A percentile compares a stretch with the other conserved stretches of the same genome.
phyloP scores from a whole-genome alignment of 2,888 invertebrate species.

The Netelia melanura region DNA sequence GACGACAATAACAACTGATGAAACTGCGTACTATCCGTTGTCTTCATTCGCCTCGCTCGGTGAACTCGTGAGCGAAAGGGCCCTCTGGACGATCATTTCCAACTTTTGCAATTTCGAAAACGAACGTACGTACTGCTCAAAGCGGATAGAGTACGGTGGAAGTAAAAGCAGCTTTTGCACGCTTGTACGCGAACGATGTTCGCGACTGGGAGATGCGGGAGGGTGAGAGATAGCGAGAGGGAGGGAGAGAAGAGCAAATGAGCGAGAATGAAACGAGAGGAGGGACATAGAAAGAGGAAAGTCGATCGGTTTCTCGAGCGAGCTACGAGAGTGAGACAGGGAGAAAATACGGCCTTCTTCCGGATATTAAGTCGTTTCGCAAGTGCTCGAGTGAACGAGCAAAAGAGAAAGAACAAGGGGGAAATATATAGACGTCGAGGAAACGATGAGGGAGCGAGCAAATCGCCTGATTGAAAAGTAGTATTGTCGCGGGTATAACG shows the following conservation, averaged over 20 bases:
- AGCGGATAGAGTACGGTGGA: slow-evolving; percentile 12
- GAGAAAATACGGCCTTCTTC: slow-evolving; percentile 20
- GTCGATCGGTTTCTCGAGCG: slow-evolving; percentile 57
- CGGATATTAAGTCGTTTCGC: slow-evolving; percentile 60
- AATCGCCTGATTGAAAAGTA: slow-evolving; percentile 52
- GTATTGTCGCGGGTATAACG: slow-evolving; percentile 34
- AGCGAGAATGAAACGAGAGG: slow-evolving; percentile 14
- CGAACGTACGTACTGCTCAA: slow-evolving; percentile 16
- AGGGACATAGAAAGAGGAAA: slow-evolving; percentile 40
- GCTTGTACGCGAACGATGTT: slow-evolving; percentile 49
- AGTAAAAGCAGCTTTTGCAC: slow-evolving; percentile 54
- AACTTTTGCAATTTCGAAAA: slow-evolving; percentile 65
- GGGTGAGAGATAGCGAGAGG: slow-evolving; percentile 22
- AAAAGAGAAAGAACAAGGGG: slow-evolving; percentile 20
- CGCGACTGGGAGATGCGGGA: slow-evolving; percentile 9
- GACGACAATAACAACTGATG: slow-evolving; percentile 6
- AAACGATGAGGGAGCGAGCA: slow-evolving; percentile 1
- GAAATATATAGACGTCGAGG: not conserved
- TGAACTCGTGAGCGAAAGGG: not conserved
- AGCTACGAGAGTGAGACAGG: slow-evolving; percentile 6
- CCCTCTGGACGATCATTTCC: slow-evolving; percentile 37
- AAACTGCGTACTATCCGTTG: slow-evolving; percentile 13
- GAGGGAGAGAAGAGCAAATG: slow-evolving; percentile 33
- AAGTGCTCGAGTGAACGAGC: slow-evolving; percentile 37
- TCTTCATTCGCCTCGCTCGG: slow-evolving; percentile 8